A percentile compares a stretch with the other conserved stretches of the same genome.
phyloP scores from a whole-genome alignment of 2,797 vertebrate species.

The Spheniscus humboldti region DNA sequence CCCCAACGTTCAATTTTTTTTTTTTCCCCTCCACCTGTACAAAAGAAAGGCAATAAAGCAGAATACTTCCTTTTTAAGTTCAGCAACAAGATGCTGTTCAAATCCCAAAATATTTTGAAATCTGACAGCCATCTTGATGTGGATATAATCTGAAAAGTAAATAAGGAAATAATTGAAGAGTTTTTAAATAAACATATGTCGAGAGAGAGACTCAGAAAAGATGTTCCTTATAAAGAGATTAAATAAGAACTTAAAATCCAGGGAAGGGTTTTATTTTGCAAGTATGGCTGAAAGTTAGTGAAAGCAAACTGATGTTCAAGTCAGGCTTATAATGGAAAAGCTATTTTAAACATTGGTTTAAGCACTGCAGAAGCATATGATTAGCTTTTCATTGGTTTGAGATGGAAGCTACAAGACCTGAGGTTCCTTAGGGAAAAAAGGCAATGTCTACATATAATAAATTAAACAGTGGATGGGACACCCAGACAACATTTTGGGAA shows the following conservation, averaged over 20 bases:
- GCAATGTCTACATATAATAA: background rate
- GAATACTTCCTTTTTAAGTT: background rate
- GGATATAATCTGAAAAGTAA: background rate
- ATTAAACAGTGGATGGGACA: background rate
- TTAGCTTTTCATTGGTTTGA: background rate
- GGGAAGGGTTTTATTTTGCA: background rate
- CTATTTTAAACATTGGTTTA: constrained; percentile 21
- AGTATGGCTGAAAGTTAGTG: background rate
- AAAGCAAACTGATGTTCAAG: background rate
- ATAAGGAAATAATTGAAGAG: background rate
- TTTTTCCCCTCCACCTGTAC: background rate
- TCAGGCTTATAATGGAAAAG: background rate
- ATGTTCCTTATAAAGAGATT: background rate
- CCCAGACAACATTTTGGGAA: background rate
- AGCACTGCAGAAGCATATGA: constrained; percentile 22
- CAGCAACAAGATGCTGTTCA: background rate
- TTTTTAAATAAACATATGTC: background rate
- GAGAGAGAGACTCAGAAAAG: background rate
- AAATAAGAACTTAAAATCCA: background rate
- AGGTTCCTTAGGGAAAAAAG: background rate
- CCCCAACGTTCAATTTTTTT: background rate
- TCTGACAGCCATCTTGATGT: background rate
- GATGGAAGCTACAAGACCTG: constrained; percentile 1
- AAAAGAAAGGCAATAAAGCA: background rate
- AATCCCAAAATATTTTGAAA: background rate